These are phyloP conservation scores for Unio pictorum DNA, from an alignment of 2,888 invertebrate genomes.

Conservation along the genomic window DNA sequence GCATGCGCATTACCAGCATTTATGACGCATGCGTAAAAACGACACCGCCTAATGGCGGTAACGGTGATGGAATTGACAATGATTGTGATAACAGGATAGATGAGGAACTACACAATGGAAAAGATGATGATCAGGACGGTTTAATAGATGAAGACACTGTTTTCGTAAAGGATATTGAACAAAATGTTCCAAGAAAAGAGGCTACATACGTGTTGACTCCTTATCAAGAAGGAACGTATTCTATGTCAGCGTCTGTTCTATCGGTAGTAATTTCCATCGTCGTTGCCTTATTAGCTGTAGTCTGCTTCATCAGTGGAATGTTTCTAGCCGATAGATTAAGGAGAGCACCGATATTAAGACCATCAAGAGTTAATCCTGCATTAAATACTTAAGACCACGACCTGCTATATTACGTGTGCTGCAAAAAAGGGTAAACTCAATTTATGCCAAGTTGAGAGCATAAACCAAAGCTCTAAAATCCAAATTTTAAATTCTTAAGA, in stretches of 20 bases:
- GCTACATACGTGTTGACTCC: constrained; percentile 22
- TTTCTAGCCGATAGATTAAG: constrained; percentile 24
- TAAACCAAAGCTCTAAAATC: too few species aligned
- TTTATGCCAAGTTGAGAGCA: too few species aligned
- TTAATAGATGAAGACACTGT: constrained; percentile 40
- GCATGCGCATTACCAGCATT: constrained; percentile 41
- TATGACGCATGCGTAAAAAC: constrained; percentile 40
- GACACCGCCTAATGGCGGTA: constrained; percentile 23
- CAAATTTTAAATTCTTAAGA: too few species aligned
- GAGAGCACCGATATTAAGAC: not conserved
- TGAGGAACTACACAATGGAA: constrained; percentile 35
- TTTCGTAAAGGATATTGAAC: constrained; percentile 14
- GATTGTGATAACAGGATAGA: constrained; percentile 52
- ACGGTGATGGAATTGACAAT: constrained; percentile 51
- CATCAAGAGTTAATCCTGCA: too few species aligned
- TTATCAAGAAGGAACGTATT: constrained; percentile 14
- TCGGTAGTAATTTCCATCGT: constrained; percentile 28
- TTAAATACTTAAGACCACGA: too few species aligned
- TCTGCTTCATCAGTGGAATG: constrained; percentile 29
- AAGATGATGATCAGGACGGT: constrained; percentile 42
- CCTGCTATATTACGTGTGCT: too few species aligned
- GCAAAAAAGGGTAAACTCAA: too few species aligned
- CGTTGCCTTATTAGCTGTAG: constrained; percentile 25
- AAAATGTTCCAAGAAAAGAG: not conserved
- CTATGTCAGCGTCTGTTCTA: constrained; percentile 25